Conservation (phyloP, 2,113 vertebrate genomes). For the Hystrix cristata region DNA sequence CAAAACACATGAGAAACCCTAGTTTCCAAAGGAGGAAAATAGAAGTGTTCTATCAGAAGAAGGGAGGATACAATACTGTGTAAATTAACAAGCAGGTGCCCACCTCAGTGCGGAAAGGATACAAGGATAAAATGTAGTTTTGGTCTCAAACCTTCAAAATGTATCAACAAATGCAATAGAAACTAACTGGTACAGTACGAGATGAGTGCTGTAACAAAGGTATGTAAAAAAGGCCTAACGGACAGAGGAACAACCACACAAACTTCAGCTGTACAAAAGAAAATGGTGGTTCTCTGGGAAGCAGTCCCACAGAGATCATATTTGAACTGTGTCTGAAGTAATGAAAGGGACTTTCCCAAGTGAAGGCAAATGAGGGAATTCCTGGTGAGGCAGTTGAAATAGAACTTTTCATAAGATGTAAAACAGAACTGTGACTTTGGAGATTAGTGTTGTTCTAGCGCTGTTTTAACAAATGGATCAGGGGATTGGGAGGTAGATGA, state of each 20-base stretch:
- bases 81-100: not conserved
- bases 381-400: not conserved
- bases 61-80: not conserved
- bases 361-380: not conserved
- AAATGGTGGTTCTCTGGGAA: not conserved
- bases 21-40: not conserved
- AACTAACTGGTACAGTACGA: not conserved
- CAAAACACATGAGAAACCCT: not conserved
- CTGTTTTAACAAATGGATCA: not conserved
- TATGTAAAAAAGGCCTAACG: not conserved
- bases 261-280: not conserved
- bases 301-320: not conserved
- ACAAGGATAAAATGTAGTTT: not conserved
- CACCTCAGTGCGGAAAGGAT: not conserved
- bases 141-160: not conserved
- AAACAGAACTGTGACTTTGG: not conserved
- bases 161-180: not conserved
- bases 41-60: not conserved
- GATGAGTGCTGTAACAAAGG: not conserved
- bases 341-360: not conserved
- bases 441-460: not conserved
- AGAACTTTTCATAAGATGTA: not conserved
- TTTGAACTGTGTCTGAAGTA: not conserved
- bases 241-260: not conserved
- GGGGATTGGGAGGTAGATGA: not conserved